These are phyloP conservation scores for Misgurnus mizolepis DNA, from an alignment of 2,113 vertebrate genomes.

Conservation along the genomic window DNA sequence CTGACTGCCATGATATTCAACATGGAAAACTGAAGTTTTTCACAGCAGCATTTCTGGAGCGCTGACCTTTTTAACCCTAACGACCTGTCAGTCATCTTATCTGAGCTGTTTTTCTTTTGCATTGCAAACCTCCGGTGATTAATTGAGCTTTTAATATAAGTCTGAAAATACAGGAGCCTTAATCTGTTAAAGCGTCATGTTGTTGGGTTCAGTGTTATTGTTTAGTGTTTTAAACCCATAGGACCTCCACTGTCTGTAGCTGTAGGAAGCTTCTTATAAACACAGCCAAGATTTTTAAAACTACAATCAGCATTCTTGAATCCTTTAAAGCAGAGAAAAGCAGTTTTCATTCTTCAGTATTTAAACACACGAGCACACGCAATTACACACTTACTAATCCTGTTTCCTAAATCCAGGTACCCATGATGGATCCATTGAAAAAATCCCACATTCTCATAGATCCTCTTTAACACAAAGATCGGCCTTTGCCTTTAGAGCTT, in stretches of 20 bases:
- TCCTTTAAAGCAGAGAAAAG: constrained; percentile 49
- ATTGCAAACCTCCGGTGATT: background rate
- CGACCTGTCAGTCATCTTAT: background rate
- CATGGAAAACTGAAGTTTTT: background rate
- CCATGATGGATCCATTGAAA: constrained; percentile 65
- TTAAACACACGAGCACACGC: constrained; percentile 57
- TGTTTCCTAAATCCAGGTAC: constrained; percentile 75
- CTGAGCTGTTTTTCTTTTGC: background rate
- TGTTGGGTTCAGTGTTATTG: constrained; percentile 21
- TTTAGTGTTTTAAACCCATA: constrained; percentile 5
- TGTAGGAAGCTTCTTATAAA: constrained; percentile 58
- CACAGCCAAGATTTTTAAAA: constrained; percentile 52
- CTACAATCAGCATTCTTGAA: constrained; percentile 54
- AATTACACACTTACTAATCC: constrained; percentile 78
- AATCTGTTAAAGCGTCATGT: constrained; percentile 14
- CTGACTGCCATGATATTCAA: background rate
- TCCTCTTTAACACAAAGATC: constrained; percentile 47
- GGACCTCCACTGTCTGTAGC: no score
- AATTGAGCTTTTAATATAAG: no score
- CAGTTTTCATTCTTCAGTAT: background rate
- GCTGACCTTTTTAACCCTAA: background rate
- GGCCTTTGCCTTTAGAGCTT: background rate
- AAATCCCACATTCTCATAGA: constrained; percentile 69
- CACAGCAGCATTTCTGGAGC: no score
- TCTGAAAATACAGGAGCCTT: constrained; percentile 2